A percentile compares a stretch with the other conserved stretches of the same genome.
phyloP scores from a whole-genome alignment of 1,140 invertebrate species.

The Heliothis virescens region DNA sequence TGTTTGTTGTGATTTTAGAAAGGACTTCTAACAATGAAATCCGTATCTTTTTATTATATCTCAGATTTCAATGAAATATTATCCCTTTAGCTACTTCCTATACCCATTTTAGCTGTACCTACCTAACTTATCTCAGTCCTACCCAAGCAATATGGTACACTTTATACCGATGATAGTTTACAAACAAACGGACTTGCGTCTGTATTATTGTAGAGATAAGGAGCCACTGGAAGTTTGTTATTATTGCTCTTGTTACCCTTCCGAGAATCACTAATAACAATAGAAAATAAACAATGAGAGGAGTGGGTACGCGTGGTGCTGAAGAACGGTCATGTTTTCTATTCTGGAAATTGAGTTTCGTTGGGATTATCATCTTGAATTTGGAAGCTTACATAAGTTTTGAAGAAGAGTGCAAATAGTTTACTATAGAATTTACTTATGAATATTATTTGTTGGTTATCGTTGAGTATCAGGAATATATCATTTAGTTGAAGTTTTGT shows the following conservation, averaged over 20 bases:
- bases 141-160: not conserved
- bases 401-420: too few relatives aligned
- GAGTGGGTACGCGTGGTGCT: not conserved
- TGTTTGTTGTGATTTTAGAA: not conserved
- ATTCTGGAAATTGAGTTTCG: not conserved
- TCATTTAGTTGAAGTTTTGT: too few relatives aligned
- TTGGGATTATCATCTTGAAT: too few relatives aligned
- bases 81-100: too few relatives aligned
- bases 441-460: too few relatives aligned
- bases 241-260: slow-evolving; percentile 54
- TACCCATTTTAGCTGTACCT: too few relatives aligned
- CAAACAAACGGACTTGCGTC: slow-evolving; percentile 32
- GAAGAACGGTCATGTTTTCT: not conserved
- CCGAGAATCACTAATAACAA: slow-evolving; percentile 54
- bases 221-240: slow-evolving; percentile 21
- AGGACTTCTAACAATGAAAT: too few relatives aligned
- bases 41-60: too few relatives aligned
- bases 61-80: too few relatives aligned
- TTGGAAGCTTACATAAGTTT: too few relatives aligned
- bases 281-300: slow-evolving; percentile 56
- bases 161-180: slow-evolving; percentile 8
- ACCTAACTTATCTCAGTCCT: not conserved
- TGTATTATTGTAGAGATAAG: slow-evolving; percentile 40
- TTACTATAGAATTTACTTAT: too few relatives aligned
- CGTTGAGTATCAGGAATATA: too few relatives aligned